Evolutionary conservation across 2,113 vertebrate genomes (phyloP).

Genomic region (Siphamia tubifer): DNA sequence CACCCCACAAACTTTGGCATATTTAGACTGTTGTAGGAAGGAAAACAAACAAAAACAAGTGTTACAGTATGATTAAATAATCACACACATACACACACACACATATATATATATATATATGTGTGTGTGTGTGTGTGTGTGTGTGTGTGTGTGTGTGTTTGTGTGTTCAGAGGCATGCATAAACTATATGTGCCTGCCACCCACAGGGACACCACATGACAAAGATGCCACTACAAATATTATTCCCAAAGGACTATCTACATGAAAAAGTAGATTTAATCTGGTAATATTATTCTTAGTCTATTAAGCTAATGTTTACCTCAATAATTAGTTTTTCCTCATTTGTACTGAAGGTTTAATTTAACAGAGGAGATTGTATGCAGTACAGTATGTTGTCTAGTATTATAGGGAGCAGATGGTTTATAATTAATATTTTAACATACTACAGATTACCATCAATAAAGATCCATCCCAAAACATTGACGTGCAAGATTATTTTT

Average conservation of each 20-base stretch:
- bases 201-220: constrained; percentile 12
- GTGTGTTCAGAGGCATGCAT: too few relatives aligned
- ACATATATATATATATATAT: too few relatives aligned
- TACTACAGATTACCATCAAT: not conserved
- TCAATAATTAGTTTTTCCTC: constrained; percentile 16
- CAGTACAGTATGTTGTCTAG: not conserved
- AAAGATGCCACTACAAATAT: not conserved
- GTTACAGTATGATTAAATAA: too few relatives aligned
- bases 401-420: constrained; percentile 25
- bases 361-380: not conserved
- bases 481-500: constrained; percentile 1
- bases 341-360: constrained; percentile 8
- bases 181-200: constrained; percentile 17
- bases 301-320: constrained; percentile 29
- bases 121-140: too few relatives aligned
- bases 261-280: constrained; percentile 5
- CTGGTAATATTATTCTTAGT: constrained; percentile 17
- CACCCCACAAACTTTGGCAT: constrained; percentile 10
- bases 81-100: too few relatives aligned
- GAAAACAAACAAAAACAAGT: not conserved
- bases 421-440: constrained; percentile 13
- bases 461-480: not conserved
- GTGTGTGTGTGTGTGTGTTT: too few relatives aligned
- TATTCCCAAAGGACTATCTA: constrained; percentile 9
- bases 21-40: not conserved